A percentile compares a stretch with the other conserved stretches of the same genome.
Evolutionary conservation across 1,140 invertebrate species (phyloP).

Genomic region (Drosophila paulistorum): DNA sequence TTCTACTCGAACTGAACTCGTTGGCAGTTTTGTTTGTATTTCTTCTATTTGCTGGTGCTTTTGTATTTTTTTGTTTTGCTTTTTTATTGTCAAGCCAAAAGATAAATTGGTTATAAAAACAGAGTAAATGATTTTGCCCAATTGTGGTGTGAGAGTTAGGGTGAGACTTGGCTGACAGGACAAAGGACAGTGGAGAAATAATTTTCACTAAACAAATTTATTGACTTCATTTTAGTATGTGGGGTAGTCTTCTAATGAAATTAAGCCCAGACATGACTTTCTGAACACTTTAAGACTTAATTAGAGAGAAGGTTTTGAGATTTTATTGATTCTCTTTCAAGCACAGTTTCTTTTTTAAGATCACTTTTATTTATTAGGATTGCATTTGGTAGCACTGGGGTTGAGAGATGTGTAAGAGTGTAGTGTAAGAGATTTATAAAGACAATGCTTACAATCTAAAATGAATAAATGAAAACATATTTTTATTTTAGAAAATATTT

Average conservation of each 20-base stretch:
- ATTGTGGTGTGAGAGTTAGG: not conserved
- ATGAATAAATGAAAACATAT: too few relatives aligned
- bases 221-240: not conserved
- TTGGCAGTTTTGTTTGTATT: conserved; percentile 44
- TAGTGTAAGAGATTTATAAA: too few relatives aligned
- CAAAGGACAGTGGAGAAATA: not conserved
- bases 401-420: too few relatives aligned
- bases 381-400: too few relatives aligned
- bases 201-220: conserved; percentile 12
- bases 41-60: conserved; percentile 24
- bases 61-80: not conserved
- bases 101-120: conserved; percentile 53
- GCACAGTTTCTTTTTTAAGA: too few relatives aligned
- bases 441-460: too few relatives aligned
- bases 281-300: not conserved
- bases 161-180: not conserved
- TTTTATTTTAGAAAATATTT: too few relatives aligned
- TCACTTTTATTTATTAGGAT: too few relatives aligned
- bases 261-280: not conserved
- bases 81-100: conserved; percentile 22
- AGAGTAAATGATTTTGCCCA: conserved; percentile 45
- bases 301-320: not conserved
- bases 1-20: conserved; percentile 36
- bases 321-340: too few relatives aligned
- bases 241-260: not conserved